Conservation (phyloP, 1,140 invertebrate genomes). For the Trichonephila clavipes region DNA sequence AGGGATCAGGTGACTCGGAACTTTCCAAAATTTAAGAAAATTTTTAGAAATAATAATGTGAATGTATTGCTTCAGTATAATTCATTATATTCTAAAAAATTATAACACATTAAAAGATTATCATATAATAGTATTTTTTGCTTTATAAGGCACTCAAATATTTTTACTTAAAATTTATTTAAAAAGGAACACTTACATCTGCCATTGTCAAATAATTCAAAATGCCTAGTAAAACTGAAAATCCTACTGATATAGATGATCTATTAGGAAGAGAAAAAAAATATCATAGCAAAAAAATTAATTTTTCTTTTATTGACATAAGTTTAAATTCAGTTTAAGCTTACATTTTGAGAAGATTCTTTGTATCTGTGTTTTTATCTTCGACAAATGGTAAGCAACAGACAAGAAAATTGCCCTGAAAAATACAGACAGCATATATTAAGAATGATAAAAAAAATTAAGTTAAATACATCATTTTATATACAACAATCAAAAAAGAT, state of each 20-base stretch:
- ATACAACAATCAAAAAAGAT: too few species aligned
- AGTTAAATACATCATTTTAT: neutral
- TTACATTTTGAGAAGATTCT: slow-evolving; percentile 48
- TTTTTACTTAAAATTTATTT: neutral
- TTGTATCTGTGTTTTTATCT: slow-evolving; percentile 21
- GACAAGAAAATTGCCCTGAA: slow-evolving; percentile 13
- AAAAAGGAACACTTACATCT: slow-evolving; percentile 27
- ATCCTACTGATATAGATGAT: slow-evolving; percentile 39
- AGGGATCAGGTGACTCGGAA: too few species aligned
- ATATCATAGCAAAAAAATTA: neutral
- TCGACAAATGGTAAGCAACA: slow-evolving; percentile 47
- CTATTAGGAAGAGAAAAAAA: neutral
- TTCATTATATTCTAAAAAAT: neutral
- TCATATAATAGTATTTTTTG: neutral
- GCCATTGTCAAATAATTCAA: neutral
- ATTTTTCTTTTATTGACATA: too few species aligned
- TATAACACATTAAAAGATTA: neutral
- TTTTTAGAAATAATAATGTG: too few species aligned
- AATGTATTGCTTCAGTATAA: neutral
- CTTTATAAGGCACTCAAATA: too few species aligned
- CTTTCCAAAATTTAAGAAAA: too few species aligned
- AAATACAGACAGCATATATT: neutral
- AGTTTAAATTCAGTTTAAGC: neutral
- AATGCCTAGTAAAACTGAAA: slow-evolving; percentile 41
- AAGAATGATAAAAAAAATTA: neutral